Percentiles rank a stretch among this genome's conserved stretches.
Evolutionary conservation across 2,888 invertebrate genomes (phyloP).

Genomic region (Nomada fabriciana): DNA sequence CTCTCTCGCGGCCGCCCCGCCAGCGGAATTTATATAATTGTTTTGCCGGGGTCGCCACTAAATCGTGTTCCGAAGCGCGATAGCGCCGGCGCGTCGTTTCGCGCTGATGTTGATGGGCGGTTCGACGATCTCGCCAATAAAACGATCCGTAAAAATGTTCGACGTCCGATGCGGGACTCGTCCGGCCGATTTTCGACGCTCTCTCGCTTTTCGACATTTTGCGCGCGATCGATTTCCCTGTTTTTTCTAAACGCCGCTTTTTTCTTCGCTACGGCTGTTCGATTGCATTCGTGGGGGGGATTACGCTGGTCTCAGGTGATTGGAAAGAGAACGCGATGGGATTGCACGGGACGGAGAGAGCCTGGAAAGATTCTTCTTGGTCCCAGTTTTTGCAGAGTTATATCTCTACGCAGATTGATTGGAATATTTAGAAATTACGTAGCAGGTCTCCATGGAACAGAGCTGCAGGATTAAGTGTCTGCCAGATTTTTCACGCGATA

Average conservation of each 20-base stretch:
- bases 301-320: slow-evolving; percentile 17
- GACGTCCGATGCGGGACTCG: slow-evolving; percentile 54
- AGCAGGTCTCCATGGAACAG: no score
- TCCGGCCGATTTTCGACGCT: slow-evolving; percentile 43
- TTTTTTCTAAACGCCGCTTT: neutral
- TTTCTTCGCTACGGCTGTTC: neutral
- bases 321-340: slow-evolving; percentile 4
- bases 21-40: slow-evolving; percentile 83
- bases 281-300: slow-evolving; percentile 7
- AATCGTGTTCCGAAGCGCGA: slow-evolving; percentile 77
- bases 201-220: slow-evolving; percentile 35
- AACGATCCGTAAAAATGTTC: slow-evolving; percentile 74
- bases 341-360: slow-evolving; percentile 14
- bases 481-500: no score
- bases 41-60: slow-evolving; percentile 82
- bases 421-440: no score
- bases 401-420: neutral
- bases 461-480: no score
- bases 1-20: slow-evolving; percentile 32
- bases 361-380: neutral
- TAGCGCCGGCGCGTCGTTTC: slow-evolving; percentile 73
- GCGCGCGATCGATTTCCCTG: slow-evolving; percentile 28
- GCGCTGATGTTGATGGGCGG: slow-evolving; percentile 80
- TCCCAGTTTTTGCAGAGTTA: neutral
- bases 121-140: slow-evolving; percentile 79